phyloP scores from a whole-genome alignment of 2,797 vertebrate genomes.

The Steatocranus sp. region DNA sequence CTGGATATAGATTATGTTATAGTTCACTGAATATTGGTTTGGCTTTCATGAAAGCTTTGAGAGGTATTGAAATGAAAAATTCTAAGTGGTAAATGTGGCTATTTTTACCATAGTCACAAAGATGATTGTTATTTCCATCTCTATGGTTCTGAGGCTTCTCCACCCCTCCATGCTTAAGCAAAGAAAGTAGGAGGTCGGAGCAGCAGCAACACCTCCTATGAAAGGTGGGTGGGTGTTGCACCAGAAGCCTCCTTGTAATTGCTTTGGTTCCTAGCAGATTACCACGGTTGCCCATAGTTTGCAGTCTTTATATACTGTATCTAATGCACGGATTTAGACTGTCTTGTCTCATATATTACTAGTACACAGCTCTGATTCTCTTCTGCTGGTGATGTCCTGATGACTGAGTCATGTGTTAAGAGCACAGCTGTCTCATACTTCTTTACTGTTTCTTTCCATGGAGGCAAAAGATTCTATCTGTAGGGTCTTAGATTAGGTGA shows the following conservation, averaged over 20 bases:
- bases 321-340: not conserved
- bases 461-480: not conserved
- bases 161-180: not conserved
- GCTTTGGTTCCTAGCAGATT: not conserved
- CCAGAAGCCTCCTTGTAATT: not conserved
- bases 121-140: not conserved
- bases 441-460: not conserved
- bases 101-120: not conserved
- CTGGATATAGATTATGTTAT: not conserved
- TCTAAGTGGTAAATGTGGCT: not conserved
- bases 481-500: not conserved
- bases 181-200: not conserved
- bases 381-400: not conserved
- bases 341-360: not conserved
- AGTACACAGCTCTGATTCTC: not conserved
- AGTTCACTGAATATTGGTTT: not conserved
- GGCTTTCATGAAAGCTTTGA: not conserved
- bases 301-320: not conserved
- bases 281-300: not conserved
- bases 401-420: not conserved
- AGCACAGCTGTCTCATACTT: not conserved
- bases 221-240: not conserved
- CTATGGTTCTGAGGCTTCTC: not conserved
- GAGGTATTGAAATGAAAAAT: not conserved
- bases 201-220: not conserved